Evolutionary conservation across 1,140 invertebrate species (phyloP), one percentile per base, ranked within the genome.

Genomic region (Chrysoperla carnea): DNA sequence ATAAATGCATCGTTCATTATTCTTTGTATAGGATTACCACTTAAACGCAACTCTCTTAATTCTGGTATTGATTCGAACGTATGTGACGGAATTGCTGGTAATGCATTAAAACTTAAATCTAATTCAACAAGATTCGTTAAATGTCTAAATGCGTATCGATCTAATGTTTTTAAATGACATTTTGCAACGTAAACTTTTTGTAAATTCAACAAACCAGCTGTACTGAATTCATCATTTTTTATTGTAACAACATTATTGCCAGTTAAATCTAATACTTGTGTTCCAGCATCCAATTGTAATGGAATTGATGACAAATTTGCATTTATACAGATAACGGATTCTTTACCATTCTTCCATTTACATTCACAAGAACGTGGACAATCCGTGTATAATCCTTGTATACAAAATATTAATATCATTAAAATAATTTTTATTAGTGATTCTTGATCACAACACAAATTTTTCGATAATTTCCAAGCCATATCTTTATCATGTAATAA

Each of bases 311-410:
- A 72, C 40, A 87, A 67, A 51, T 80, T 80, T 42, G 76, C 75
- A 54, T 73, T 73, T 41, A 70, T 64, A 62, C 83, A 88, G 45
- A 81, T 68, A 36, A 80, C 83, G 27, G 80, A 81, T 60, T 84
- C 79, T 61, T 87, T 87, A 47, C 82, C 82, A 53, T 74, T 76
- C 56, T 82, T 81, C 84, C 84, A 87, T 59, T 84, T 84, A 64
- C 84, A 86, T 57, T 84, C 78, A 63, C 84, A 87, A 46, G 74
- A 67, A 38, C 67, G 67, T 23, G 78, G 78, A 57, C 79, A 83
- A 35, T 47, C 38, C 28, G 43, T 38, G 39, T 36, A 23, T 13
- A 52, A 27, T 29, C 46, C 49, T 41, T 53, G 52, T 8, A 45
- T 42, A 36, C 41, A 51, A 40, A 53, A 55, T 23, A 23, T 23